phyloP scores from a whole-genome alignment of 2,888 invertebrate species.

The Tribolium freemani region DNA sequence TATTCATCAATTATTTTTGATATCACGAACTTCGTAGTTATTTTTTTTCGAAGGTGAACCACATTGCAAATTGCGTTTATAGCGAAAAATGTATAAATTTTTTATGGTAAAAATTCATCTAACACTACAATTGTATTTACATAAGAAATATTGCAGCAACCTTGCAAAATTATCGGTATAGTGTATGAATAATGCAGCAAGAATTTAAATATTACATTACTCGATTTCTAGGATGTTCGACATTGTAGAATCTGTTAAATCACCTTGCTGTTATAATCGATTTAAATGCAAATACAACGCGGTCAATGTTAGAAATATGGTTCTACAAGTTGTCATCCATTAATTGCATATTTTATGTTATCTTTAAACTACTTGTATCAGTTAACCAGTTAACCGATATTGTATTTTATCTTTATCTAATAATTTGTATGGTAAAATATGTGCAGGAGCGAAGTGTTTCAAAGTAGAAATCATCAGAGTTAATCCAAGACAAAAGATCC shows the following conservation, averaged over 20 bases:
- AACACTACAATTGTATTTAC: neutral
- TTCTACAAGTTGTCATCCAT: neutral
- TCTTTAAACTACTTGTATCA: too few species aligned
- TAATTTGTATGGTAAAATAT: too few species aligned
- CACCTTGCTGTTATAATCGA: slow-evolving; percentile 3
- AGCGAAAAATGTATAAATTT: neutral
- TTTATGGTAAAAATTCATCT: neutral
- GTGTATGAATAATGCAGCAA: neutral
- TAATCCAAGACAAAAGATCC: neutral
- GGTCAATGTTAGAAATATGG: slow-evolving; percentile 9
- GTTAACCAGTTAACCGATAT: too few species aligned
- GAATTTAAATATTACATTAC: neutral
- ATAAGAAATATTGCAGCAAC: neutral
- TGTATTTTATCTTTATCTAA: too few species aligned
- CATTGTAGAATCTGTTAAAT: neutral
- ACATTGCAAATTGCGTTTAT: neutral
- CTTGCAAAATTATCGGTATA: neutral
- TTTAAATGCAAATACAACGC: neutral
- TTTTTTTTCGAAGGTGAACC: neutral
- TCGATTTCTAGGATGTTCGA: neutral
- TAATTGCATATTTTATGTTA: too few species aligned
- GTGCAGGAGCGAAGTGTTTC: neutral
- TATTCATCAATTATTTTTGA: neutral
- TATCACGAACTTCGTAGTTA: neutral
- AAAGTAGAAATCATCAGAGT: neutral